A percentile compares a stretch with the other conserved stretches of the same genome.
Evolutionary conservation across 2,797 vertebrate genomes (phyloP).

Genomic region (Buphagus erythrorhynchus): DNA sequence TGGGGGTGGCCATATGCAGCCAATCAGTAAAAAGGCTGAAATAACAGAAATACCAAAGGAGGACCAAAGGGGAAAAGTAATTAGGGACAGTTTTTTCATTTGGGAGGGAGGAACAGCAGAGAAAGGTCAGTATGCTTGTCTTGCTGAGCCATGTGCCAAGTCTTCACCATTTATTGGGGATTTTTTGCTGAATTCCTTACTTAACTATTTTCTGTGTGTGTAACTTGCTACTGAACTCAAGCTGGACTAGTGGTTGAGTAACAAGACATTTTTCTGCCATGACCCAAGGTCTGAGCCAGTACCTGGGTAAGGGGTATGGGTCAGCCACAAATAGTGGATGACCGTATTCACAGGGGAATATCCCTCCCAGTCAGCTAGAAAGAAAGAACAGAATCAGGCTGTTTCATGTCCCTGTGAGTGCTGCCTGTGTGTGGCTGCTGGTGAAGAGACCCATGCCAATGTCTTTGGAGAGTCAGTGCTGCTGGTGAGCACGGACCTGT

Average conservation of each 20-base stretch:
- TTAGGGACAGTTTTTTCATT: neutral
- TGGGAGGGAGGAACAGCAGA: neutral
- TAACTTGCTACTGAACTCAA: neutral
- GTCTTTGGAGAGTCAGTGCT: neutral
- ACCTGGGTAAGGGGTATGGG: neutral
- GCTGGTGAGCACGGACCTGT: neutral
- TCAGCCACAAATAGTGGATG: neutral
- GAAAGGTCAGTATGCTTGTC: neutral
- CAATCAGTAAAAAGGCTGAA: neutral
- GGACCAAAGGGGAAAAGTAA: neutral
- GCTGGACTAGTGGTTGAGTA: neutral
- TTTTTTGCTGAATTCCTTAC: neutral
- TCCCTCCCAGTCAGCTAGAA: neutral
- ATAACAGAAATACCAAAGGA: neutral
- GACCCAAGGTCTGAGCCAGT: neutral
- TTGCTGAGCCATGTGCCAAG: neutral
- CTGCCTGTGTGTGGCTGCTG: neutral
- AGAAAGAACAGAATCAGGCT: neutral
- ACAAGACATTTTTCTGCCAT: neutral
- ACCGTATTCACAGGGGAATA: fast-evolving
- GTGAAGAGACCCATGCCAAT: fast-evolving
- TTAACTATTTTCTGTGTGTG: neutral
- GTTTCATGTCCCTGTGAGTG: neutral
- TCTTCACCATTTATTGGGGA: neutral
- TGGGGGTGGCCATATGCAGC: fast-evolving